Base-by-base conservation (phyloP, 92 coral and sea anemone genomes). In the Siderastrea radians region DNA sequence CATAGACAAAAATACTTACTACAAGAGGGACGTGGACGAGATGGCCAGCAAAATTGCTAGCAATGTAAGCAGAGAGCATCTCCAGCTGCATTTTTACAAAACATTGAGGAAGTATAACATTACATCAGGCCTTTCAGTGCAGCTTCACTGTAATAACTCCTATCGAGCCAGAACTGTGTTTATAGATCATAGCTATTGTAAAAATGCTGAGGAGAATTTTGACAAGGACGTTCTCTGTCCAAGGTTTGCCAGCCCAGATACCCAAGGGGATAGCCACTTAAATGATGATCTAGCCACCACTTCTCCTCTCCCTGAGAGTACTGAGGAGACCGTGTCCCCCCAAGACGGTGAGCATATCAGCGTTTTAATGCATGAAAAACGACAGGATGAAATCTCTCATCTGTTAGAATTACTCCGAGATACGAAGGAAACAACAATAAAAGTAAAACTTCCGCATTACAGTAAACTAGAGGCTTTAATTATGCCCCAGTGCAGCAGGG, bases 401-500 rank as follows among this genome's bases (percentile, higher is more conserved):
- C 63, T 81, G 75, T 67, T 81, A 52, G 60, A 19, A 66, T 66
- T 66, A 45, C 63, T 66, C 75, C 72, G 64, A 66, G 85, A 38
- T 49, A 54, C 26, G 49, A 81, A 81, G 77, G 85, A 81, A 81
- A 81, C 75, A 53, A 86, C 49, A 78, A 87, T 87, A 48, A 83
- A 68, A 75, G 60, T 79, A 60, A 79, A 70, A 79, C 86, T 69
- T 79, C 90, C 90, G 6, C 55, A 7, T 49, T 87, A 87, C 80
- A 78, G 38, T 51, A 68, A 72, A 71, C 70, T 87, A 58, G 85
- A 78, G 59, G 90, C 53, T 69, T 77, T 66, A 87, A 87, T 74
- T 87, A 78, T 87, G 79, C 73, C 78, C 84, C 78, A 6, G 84
- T 80, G 58, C 12, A 68, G 62, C 90, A 87, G 84, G 90, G 90